A percentile compares a stretch with the other conserved stretches of the same genome.
phyloP scores from a whole-genome alignment of 2,113 vertebrate species.

The Cervus canadensis region DNA sequence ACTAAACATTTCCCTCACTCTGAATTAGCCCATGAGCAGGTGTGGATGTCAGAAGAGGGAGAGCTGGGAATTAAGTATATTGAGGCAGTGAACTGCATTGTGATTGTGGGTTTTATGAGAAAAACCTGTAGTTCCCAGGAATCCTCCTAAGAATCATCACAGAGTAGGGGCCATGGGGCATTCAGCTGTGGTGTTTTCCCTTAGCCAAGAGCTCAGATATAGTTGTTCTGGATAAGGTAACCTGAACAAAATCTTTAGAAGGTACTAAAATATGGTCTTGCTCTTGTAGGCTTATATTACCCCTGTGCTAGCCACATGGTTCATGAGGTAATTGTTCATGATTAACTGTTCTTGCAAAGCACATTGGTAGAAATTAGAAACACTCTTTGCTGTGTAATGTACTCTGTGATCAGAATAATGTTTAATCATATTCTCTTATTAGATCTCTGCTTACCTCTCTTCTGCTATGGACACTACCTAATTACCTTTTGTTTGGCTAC shows the following conservation, averaged over 20 bases:
- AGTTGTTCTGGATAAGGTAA: not conserved
- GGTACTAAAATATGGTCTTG: not conserved
- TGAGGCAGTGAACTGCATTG: conserved; percentile 15
- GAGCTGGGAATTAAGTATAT: not conserved
- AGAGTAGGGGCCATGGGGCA: not conserved
- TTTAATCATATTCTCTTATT: conserved; percentile 42
- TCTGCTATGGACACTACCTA: not conserved
- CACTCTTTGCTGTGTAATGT: conserved; percentile 34
- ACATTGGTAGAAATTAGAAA: conserved; percentile 38
- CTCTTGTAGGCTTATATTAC: not conserved
- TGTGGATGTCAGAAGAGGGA: not conserved
- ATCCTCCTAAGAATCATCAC: conserved; percentile 1
- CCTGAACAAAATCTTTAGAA: not conserved
- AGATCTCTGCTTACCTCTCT: conserved; percentile 21
- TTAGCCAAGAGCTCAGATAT: not conserved
- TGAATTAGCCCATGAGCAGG: conserved; percentile 1
- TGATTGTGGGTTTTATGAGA: conserved; percentile 8
- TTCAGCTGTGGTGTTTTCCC: not conserved
- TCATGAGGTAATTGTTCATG: not conserved
- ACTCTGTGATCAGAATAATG: conserved; percentile 1
- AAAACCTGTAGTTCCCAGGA: not conserved
- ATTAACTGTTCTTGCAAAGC: conserved; percentile 35
- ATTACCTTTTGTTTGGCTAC: conserved; percentile 46
- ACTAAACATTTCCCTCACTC: not conserved
- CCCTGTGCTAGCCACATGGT: not conserved